These are phyloP conservation scores for Albula glossodonta DNA, from an alignment of 2,113 vertebrate genomes.

Conservation along the genomic window DNA sequence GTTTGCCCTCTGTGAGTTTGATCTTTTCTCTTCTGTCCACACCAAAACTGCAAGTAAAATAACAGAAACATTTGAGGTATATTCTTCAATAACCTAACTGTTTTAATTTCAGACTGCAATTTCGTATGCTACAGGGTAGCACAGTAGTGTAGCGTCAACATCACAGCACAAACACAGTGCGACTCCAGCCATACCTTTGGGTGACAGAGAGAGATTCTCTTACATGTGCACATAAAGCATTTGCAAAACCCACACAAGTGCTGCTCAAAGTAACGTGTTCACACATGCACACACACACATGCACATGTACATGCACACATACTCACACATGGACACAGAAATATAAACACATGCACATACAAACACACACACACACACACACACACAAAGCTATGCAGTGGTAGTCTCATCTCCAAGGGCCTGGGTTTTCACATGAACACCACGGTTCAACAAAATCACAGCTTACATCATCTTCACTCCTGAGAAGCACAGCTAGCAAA, in stretches of 20 bases:
- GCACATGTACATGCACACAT: constrained; percentile 8
- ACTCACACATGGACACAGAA: constrained; percentile 15
- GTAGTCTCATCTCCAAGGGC: constrained; percentile 50
- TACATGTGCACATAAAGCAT: constrained; percentile 37
- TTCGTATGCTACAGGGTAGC: neutral
- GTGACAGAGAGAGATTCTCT: neutral
- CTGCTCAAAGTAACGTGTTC: constrained; percentile 25
- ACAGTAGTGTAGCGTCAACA: neutral
- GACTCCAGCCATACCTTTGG: neutral
- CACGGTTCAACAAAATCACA: constrained; percentile 46
- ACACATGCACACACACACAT: constrained; percentile 27
- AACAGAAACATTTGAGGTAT: neutral
- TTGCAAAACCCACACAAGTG: constrained; percentile 41
- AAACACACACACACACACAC: neutral
- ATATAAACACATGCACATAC: neutral
- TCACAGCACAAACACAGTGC: neutral
- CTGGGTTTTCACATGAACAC: constrained; percentile 30
- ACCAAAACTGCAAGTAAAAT: neutral
- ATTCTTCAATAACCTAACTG: neutral
- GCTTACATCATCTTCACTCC: constrained; percentile 42
- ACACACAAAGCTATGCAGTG: constrained; percentile 27
- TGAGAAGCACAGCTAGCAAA: neutral
- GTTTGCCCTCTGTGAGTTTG: neutral
- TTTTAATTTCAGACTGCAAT: neutral
- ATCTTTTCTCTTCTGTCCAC: neutral